Percentiles rank a stretch among this genome's conserved stretches.
Evolutionary conservation across 2,888 invertebrate species (phyloP).

Genomic region (Metacarcinus magister): DNA sequence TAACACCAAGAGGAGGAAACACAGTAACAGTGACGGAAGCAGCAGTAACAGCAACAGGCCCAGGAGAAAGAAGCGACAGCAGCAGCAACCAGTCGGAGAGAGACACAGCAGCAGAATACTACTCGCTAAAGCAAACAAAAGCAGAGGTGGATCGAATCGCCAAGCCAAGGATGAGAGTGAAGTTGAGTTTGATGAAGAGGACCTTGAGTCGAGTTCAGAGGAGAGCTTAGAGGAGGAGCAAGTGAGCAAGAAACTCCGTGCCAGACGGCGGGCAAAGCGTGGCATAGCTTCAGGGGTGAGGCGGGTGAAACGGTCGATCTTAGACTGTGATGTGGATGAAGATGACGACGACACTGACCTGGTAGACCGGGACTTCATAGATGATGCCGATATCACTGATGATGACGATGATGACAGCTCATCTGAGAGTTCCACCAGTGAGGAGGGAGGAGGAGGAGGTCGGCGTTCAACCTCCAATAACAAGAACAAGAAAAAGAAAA

Average conservation of each 20-base stretch:
- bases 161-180: conserved; percentile 77
- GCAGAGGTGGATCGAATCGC: not conserved
- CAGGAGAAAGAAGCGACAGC: not conserved
- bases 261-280: conserved; percentile 32
- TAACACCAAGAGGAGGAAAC: conserved; percentile 61
- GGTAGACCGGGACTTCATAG: conserved; percentile 79
- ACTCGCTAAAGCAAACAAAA: not conserved
- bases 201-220: conserved; percentile 76
- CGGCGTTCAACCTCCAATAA: conserved; percentile 17
- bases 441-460: conserved; percentile 69
- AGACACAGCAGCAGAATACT: not conserved
- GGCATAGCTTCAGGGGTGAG: conserved; percentile 72
- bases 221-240: conserved; percentile 77
- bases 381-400: conserved; percentile 76
- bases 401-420: not conserved
- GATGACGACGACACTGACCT: conserved; percentile 78
- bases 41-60: conserved; percentile 53
- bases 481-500: conserved; percentile 62
- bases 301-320: conserved; percentile 73
- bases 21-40: conserved; percentile 52
- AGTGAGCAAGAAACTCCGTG: conserved; percentile 48
- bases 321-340: conserved; percentile 76
- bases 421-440: conserved; percentile 11
- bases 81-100: not conserved
- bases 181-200: conserved; percentile 80